Evolutionary conservation across 2,888 invertebrate species (phyloP).

Genomic region (Epistrophella euchroma): DNA sequence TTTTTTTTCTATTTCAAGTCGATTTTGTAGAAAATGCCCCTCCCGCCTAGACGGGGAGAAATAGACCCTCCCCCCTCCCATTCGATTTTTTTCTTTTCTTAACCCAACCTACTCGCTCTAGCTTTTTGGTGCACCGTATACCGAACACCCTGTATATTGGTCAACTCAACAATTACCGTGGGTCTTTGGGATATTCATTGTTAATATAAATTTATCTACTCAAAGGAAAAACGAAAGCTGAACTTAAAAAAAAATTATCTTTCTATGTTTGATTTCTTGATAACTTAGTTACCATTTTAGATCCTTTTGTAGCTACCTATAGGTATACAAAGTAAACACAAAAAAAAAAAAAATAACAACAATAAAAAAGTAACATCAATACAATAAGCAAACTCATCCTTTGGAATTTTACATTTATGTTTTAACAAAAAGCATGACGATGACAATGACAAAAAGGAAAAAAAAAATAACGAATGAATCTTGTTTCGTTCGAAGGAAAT

Average conservation of each 20-base stretch:
- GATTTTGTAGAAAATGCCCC: no score
- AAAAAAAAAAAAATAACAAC: no score
- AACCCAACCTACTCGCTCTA: no score
- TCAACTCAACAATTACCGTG: conserved; percentile 1
- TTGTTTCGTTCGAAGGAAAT: conserved; percentile 33
- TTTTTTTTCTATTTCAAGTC: no score
- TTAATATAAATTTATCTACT: not conserved
- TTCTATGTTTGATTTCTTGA: conserved; percentile 16
- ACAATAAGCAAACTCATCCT: conserved; percentile 27
- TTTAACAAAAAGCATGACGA: not conserved
- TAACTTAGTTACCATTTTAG: conserved; percentile 8
- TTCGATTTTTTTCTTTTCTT: no score
- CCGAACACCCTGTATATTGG: no score
- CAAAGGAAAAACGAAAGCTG: not conserved
- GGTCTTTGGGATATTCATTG: not conserved
- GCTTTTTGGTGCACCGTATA: no score
- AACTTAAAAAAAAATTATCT: conserved; percentile 13
- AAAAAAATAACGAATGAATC: not conserved
- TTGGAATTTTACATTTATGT: conserved; percentile 22
- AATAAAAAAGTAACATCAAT: not conserved
- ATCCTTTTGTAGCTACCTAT: conserved; percentile 2
- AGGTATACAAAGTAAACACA: no score
- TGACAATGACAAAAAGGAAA: not conserved
- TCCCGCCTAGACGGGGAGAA: no score
- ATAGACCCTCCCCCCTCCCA: no score